Conservation (phyloP, 2,113 vertebrate species). For the Tursiops truncatus region DNA sequence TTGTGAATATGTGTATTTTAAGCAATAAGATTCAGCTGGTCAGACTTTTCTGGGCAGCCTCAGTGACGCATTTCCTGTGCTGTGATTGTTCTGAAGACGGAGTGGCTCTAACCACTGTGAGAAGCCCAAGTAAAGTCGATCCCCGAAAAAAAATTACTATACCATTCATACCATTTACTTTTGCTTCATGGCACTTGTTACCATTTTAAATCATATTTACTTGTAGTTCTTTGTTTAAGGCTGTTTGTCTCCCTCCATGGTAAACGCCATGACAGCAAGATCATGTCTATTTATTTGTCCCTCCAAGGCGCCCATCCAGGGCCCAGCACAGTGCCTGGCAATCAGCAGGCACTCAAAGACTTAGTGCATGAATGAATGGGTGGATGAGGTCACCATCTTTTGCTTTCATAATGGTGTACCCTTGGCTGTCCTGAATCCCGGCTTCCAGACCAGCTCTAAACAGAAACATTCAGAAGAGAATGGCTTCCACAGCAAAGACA, state of each 20-base stretch:
- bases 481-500: not conserved
- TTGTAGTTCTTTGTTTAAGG: not conserved
- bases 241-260: not conserved
- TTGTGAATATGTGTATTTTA: conserved; percentile 77
- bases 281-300: not conserved
- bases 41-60: conserved; percentile 72
- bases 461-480: not conserved
- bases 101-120: conserved; percentile 79
- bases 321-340: not conserved
- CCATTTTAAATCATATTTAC: not conserved
- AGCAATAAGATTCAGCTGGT: conserved; percentile 80
- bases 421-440: not conserved
- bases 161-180: not conserved
- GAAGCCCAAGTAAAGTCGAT: conserved; percentile 76
- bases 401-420: not conserved
- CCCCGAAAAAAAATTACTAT: not conserved
- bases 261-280: not conserved
- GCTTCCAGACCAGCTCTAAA: not conserved
- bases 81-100: conserved; percentile 76
- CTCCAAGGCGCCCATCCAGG: not conserved
- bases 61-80: conserved; percentile 68
- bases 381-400: not conserved
- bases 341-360: not conserved
- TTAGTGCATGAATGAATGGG: not conserved
- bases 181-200: not conserved